A percentile compares a stretch with the other conserved stretches of the same genome.
Conservation (phyloP, 2,113 vertebrate species). For the Zingel zingel region DNA sequence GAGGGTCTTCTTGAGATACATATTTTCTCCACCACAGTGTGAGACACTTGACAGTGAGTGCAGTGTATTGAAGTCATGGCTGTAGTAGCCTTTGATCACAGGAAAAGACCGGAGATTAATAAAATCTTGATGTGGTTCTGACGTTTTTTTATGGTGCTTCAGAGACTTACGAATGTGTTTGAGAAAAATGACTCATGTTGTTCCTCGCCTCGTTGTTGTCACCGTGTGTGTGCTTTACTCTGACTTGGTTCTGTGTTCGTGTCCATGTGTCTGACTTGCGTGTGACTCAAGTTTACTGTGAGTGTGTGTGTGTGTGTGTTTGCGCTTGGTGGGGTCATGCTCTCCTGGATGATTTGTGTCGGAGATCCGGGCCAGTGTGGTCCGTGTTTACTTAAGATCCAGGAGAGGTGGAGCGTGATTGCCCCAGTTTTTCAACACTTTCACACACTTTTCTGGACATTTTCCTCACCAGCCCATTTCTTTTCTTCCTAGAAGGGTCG, state of each 20-base stretch:
- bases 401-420: constrained; percentile 70
- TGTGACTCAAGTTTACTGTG: constrained; percentile 1
- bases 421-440: constrained; percentile 75
- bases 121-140: constrained; percentile 62
- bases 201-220: constrained; percentile 39
- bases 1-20: constrained; percentile 53
- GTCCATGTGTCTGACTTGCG: constrained; percentile 14
- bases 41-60: constrained; percentile 40
- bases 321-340: constrained; percentile 26
- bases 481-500: constrained; percentile 44
- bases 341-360: constrained; percentile 67
- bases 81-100: constrained; percentile 65
- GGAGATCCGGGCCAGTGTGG: constrained; percentile 53
- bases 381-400: constrained; percentile 75
- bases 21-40: constrained; percentile 39
- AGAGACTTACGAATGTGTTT: constrained; percentile 35
- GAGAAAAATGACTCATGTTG: constrained; percentile 51
- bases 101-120: constrained; percentile 49
- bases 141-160: constrained; percentile 25
- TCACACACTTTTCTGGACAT: constrained; percentile 75
- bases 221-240: not conserved
- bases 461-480: constrained; percentile 67
- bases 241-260: not conserved
- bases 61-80: constrained; percentile 17
- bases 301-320: not conserved